Evolutionary conservation across 2,113 vertebrate genomes (phyloP).

Genomic region (Leptobrachium ailaonicum): DNA sequence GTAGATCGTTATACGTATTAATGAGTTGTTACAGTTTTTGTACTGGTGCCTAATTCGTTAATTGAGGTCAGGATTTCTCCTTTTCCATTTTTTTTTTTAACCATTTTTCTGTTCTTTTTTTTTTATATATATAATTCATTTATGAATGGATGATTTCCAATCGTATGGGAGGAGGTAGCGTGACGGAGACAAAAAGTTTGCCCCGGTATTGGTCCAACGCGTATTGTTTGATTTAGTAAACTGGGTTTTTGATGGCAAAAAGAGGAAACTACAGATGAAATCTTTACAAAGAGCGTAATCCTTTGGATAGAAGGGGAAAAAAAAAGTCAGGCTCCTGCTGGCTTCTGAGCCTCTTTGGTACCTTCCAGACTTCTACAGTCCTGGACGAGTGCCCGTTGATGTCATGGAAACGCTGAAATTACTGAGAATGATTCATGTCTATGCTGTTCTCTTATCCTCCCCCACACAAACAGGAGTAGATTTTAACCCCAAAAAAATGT

Average conservation of each 20-base stretch:
- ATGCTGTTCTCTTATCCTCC: slow-evolving; percentile 76
- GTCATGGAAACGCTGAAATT: slow-evolving; percentile 98
- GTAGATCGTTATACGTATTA: too few relatives aligned
- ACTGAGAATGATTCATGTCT: slow-evolving; percentile 94
- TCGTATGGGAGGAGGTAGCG: neutral
- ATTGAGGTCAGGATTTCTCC: neutral
- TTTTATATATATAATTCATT: neutral
- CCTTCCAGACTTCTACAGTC: slow-evolving; percentile 81
- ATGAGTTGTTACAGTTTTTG: neutral
- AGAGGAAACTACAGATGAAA: slow-evolving; percentile 67
- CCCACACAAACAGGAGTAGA: slow-evolving; percentile 78
- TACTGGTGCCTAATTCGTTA: neutral
- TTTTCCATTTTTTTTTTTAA: neutral
- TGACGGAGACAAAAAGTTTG: slow-evolving; percentile 56
- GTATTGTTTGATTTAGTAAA: slow-evolving; percentile 54
- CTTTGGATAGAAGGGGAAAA: slow-evolving; percentile 54
- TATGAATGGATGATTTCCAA: slow-evolving; percentile 5
- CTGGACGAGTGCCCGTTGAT: slow-evolving; percentile 93
- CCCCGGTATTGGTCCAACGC: slow-evolving; percentile 24
- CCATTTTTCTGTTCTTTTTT: neutral
- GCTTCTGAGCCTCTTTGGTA: slow-evolving; percentile 75
- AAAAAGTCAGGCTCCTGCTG: slow-evolving; percentile 71
- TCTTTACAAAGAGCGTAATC: slow-evolving; percentile 71
- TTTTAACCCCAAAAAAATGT: slow-evolving; percentile 70
- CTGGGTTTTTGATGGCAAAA: slow-evolving; percentile 59